phyloP scores from a whole-genome alignment of 2,797 vertebrate species.

The Glyptemys insculpta region DNA sequence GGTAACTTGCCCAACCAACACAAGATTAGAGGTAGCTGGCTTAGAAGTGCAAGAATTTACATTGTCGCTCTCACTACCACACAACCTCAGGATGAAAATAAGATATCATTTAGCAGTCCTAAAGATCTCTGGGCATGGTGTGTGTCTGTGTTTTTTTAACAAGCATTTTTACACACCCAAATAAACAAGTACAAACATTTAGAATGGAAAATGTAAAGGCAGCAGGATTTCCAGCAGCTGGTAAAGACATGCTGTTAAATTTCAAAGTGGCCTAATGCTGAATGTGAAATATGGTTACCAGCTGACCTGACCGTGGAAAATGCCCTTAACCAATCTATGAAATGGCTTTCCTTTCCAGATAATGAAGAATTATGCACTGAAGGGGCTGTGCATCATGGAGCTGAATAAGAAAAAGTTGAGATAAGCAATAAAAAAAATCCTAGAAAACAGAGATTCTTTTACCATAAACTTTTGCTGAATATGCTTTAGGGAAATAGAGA shows the following conservation, averaged over 20 bases:
- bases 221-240: conserved; percentile 40
- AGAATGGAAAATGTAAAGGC: conserved; percentile 55
- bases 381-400: conserved; percentile 35
- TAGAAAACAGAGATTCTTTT: conserved; percentile 57
- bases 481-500: conserved; percentile 71
- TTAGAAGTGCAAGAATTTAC: conserved; percentile 11
- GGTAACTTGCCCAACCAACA: background rate
- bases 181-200: conserved; percentile 38
- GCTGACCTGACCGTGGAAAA: conserved; percentile 72
- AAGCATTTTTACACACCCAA: conserved; percentile 25
- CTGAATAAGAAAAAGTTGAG: conserved; percentile 29
- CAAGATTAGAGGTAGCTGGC: background rate
- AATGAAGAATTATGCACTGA: conserved; percentile 65
- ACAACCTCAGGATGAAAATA: background rate
- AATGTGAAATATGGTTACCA: conserved; percentile 71
- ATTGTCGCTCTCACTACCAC: background rate
- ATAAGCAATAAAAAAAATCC: conserved; percentile 39
- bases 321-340: conserved; percentile 72
- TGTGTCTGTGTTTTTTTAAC: background rate
- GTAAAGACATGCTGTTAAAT: conserved; percentile 63
- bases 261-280: conserved; percentile 61
- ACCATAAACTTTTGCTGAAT: conserved; percentile 63
- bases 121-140: background rate
- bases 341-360: conserved; percentile 75
- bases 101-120: background rate